Base-by-base conservation (phyloP, 1,140 invertebrate species). In the Drosophila eugracilis region DNA sequence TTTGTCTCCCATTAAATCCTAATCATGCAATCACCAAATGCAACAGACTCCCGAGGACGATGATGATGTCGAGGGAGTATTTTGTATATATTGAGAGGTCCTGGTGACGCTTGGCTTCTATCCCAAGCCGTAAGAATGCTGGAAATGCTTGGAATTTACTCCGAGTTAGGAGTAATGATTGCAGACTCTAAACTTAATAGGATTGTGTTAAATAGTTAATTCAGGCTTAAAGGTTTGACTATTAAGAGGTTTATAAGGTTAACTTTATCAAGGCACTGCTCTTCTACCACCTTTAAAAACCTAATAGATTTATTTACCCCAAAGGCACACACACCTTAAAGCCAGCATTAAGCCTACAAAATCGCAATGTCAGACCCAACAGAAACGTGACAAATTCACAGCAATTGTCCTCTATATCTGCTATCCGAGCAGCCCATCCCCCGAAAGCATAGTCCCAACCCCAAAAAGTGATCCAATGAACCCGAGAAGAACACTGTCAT, bases 21-120 rank as follows among this genome's bases (percentile, higher is more conserved):
- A 80, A 85, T 76, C 73, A 63, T 59, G 71, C 55, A 44, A 62
- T 34, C 54, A 42, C 44, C 59, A 77, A 80, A 81, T 65, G 55
- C 54, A 58, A 53, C 45, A 52, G 42, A 42, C 39, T 59, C 19
- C 41, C n/a, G 36, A 41, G 52, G 41, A 34, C 58, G 50, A 37
- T 62, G 49, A 28, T 41, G 69, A 50, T 30, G 53, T 34, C 34
- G 28, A 42, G 22, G 45, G 39, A 55, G 60, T 32, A 22, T 21
- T 37, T 44, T 34, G 41, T 34, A 19, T 42, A 10, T n/a, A n/a
- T n/a, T n/a, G n/a, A n/a, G 17, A 4, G 49, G 17, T 7, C 42
- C n/a, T 6, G 14, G 55, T 5, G 17, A 22, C 5, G 26, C 21
- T 17, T 7, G 39, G 28, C 54, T 21, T n/a, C 17, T 21, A 22